Percentiles rank a stretch among this genome's conserved stretches.
phyloP scores from a whole-genome alignment of 1,140 invertebrate genomes.

The Nasonia vitripennis region DNA sequence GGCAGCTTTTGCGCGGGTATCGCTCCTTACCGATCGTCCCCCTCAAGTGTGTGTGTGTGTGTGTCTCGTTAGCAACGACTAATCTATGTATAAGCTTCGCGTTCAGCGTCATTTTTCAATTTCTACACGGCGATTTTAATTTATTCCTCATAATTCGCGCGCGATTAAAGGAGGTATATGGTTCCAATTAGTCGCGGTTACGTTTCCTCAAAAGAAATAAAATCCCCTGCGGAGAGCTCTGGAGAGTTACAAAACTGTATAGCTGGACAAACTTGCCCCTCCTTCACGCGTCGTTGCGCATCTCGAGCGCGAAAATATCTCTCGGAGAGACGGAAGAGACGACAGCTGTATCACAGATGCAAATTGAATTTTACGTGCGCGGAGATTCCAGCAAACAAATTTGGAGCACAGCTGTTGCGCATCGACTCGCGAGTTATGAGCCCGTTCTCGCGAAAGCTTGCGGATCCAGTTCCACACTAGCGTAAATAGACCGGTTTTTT shows the following conservation, averaged over 20 bases:
- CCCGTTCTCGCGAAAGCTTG: background rate
- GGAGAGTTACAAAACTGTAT: too few relatives aligned
- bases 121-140: too few relatives aligned
- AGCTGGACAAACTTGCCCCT: too few relatives aligned
- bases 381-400: conserved; percentile 25
- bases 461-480: too few relatives aligned
- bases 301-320: background rate
- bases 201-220: too few relatives aligned
- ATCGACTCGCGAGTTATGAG: background rate
- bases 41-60: background rate
- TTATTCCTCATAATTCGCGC: too few relatives aligned
- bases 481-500: too few relatives aligned
- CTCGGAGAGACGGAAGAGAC: background rate
- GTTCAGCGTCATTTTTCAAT: too few relatives aligned
- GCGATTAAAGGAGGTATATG: too few relatives aligned
- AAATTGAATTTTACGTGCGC: conserved; percentile 35
- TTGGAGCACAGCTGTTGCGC: conserved; percentile 21
- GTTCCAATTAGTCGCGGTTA: too few relatives aligned
- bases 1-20: background rate
- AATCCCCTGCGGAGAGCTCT: too few relatives aligned
- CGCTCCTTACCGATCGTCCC: background rate
- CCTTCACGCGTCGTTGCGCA: background rate
- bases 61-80: background rate
- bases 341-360: conserved; percentile 54
- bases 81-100: too few relatives aligned